phyloP scores from a whole-genome alignment of 2,888 invertebrate genomes.

The Lacanobia oleracea region DNA sequence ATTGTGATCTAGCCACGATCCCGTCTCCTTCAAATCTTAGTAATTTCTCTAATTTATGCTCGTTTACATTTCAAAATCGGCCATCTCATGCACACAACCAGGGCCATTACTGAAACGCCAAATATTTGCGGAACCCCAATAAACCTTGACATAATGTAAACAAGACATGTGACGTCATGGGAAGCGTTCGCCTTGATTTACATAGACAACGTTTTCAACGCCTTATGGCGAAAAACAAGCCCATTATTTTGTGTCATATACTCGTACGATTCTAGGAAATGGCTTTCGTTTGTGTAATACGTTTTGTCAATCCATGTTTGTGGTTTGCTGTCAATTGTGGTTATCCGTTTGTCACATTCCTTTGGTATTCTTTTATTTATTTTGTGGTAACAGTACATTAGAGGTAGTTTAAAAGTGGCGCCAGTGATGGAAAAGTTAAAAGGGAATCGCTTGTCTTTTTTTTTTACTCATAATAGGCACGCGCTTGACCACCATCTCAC shows the following conservation, averaged over 20 bases:
- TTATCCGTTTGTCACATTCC: not conserved
- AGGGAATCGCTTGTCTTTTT: too few species aligned
- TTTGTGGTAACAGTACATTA: too few species aligned
- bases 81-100: constrained; percentile 12
- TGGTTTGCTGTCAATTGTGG: constrained; percentile 1
- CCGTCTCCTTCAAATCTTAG: not conserved
- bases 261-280: constrained; percentile 9
- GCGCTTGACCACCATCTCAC: too few species aligned
- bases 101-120: constrained; percentile 67
- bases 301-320: constrained; percentile 37
- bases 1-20: not conserved
- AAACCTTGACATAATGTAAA: constrained; percentile 78
- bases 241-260: constrained; percentile 40
- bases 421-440: too few species aligned
- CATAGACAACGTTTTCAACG: constrained; percentile 53
- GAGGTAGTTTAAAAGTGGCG: too few species aligned
- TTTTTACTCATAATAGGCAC: too few species aligned
- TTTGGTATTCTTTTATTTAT: not conserved
- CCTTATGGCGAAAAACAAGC: constrained; percentile 51
- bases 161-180: constrained; percentile 70
- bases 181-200: constrained; percentile 56
- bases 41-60: not conserved
- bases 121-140: constrained; percentile 76
- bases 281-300: constrained; percentile 6
- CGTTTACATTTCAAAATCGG: constrained; percentile 23